phyloP scores from a whole-genome alignment of 2,888 invertebrate species.

The Endomychus coccineus region DNA sequence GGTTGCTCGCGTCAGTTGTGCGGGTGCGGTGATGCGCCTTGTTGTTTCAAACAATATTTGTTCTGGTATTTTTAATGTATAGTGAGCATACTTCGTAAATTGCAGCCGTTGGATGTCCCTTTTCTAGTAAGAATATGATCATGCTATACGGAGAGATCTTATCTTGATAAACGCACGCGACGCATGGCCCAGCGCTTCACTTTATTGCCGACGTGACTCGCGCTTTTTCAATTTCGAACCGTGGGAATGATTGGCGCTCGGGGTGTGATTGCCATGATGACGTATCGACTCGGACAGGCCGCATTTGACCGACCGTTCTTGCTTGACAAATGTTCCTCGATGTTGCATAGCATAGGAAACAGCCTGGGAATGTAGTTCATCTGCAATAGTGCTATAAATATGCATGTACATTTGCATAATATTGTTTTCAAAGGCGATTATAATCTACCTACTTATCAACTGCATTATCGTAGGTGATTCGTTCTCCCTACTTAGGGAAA shows the following conservation, averaged over 20 bases:
- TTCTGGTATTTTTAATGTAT: constrained; percentile 15
- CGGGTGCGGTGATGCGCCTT: constrained; percentile 36
- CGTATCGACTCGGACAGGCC: constrained; percentile 41
- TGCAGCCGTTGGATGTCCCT: too few species aligned
- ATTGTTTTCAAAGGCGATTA: constrained; percentile 15
- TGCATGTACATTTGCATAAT: constrained; percentile 14
- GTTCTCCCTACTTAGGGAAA: too few species aligned
- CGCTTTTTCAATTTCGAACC: constrained; percentile 47
- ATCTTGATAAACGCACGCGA: constrained; percentile 43
- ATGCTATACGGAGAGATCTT: too few species aligned
- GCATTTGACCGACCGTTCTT: constrained; percentile 35
- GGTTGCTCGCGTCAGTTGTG: constrained; percentile 35
- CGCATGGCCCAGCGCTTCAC: constrained; percentile 42
- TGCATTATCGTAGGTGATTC: too few species aligned
- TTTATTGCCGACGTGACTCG: constrained; percentile 47
- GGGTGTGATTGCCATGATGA: constrained; percentile 47
- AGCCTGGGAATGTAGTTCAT: constrained; percentile 12
- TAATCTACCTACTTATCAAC: constrained; percentile 13
- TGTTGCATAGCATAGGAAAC: constrained; percentile 20
- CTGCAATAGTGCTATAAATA: constrained; percentile 11
- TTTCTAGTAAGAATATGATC: too few species aligned
- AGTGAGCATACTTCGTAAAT: constrained; percentile 12
- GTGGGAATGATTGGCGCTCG: constrained; percentile 45
- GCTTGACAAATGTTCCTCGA: constrained; percentile 36
- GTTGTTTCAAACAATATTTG: constrained; percentile 41